Evolutionary conservation across 1,140 invertebrate genomes (phyloP).

Genomic region (Monochamus saltuarius): DNA sequence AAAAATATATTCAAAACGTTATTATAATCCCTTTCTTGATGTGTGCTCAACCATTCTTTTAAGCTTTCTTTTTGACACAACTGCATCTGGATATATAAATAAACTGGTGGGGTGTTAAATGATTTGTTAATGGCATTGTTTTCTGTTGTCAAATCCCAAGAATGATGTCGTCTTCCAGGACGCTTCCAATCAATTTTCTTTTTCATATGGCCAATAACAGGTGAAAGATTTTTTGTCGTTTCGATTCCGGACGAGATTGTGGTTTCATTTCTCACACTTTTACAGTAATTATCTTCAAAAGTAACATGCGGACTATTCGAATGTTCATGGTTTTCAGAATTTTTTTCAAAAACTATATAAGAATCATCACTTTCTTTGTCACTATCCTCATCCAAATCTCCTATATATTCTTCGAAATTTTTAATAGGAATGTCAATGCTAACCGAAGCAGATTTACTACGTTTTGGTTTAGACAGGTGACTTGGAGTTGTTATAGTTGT

Average conservation of each 20-base stretch:
- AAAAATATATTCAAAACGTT: conserved; percentile 78
- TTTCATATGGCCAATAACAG: conserved; percentile 14
- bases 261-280: neutral
- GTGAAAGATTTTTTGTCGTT: too few relatives aligned
- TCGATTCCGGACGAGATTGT: neutral
- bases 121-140: conserved; percentile 17
- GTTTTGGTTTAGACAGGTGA: conserved; percentile 4
- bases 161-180: conserved; percentile 36
- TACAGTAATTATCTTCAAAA: too few relatives aligned
- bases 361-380: conserved; percentile 52
- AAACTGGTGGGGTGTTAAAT: conserved; percentile 57
- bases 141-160: conserved; percentile 28
- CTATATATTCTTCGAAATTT: neutral
- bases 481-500: neutral
- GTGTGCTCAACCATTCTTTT: conserved; percentile 80
- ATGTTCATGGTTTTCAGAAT: conserved; percentile 27
- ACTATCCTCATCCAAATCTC: neutral
- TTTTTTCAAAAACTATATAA: conserved; percentile 61
- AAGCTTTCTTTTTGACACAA: conserved; percentile 86
- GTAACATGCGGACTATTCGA: neutral
- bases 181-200: conserved; percentile 42
- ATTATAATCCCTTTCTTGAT: conserved; percentile 53
- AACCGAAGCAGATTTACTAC: conserved; percentile 26
- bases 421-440: conserved; percentile 25
- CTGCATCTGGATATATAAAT: conserved; percentile 97